These are phyloP conservation scores for Phlogophora meticulosa DNA, from an alignment of 2,888 invertebrate genomes.

Conservation along the genomic window DNA sequence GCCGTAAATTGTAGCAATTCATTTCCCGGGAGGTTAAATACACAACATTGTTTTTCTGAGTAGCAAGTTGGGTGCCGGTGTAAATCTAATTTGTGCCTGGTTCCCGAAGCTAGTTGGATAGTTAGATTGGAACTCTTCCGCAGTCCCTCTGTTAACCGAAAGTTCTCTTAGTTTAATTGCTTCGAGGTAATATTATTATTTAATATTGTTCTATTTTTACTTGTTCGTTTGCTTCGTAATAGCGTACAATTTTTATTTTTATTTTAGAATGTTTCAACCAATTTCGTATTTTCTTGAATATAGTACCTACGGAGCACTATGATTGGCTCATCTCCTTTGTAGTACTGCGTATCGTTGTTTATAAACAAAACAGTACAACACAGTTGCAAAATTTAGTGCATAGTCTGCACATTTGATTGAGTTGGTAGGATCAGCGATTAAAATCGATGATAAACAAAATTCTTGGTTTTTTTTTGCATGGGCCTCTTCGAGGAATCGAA, in stretches of 20 bases:
- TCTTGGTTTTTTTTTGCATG: constrained; percentile 2
- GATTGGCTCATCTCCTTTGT: neutral
- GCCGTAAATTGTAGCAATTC: constrained; percentile 33
- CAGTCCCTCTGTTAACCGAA: constrained; percentile 32
- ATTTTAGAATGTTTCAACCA: too few species aligned
- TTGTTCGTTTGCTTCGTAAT: neutral
- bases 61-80: constrained; percentile 35
- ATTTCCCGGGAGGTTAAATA: constrained; percentile 30
- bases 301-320: too few species aligned
- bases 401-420: neutral
- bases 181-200: constrained; percentile 24
- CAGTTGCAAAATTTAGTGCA: neutral
- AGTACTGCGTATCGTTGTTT: constrained; percentile 4
- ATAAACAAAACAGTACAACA: constrained; percentile 4
- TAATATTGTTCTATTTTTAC: constrained; percentile 19
- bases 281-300: too few species aligned
- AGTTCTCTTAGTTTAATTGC: constrained; percentile 49
- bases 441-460: constrained; percentile 10
- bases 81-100: constrained; percentile 56
- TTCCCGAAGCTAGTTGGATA: constrained; percentile 31
- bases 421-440: neutral
- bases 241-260: too few species aligned
- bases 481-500: constrained; percentile 33
- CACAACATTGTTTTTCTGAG: constrained; percentile 50
- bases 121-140: constrained; percentile 33